Base-by-base conservation (phyloP, 2,797 vertebrate genomes). In the Ficedula albicollis region DNA sequence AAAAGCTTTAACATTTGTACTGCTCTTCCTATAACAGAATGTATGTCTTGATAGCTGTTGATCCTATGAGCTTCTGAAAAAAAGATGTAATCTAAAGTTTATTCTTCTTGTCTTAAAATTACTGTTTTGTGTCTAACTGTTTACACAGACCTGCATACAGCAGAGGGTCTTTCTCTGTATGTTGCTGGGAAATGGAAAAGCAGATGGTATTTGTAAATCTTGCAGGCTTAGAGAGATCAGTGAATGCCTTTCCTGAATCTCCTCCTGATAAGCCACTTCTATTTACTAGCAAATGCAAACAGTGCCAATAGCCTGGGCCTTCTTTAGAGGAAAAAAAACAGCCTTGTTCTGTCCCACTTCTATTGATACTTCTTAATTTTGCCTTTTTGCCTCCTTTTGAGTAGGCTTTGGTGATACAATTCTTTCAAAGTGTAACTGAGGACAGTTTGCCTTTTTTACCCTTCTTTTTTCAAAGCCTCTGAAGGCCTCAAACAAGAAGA, bases 1-100 rank as follows among this genome's bases (percentile, higher is more conserved):
- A 87, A 94, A 95, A 96, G 95, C 95, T 97, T 97, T 94, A 96
- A 93, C 74, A 93, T 96, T 85, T 93, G 84, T 95, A 94, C 67
- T 86, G 76, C 91, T 96, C 44, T 92, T 94, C 84, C 62, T 90
- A 23, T 84, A 78, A 78, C 55, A 87, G 77, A 90, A 94, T 95
- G 72, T 95, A 34, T 94, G 77, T 96, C 95, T 95, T 81, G 56
- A 69, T 89, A 86, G 83, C 84, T 95, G 78, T 94, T 94, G 78
- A 83, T 62, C 80, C 55, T 92, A 51, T 87, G 63, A 93, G 80
- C 69, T 94, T 94, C 68, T 95, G 73, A 56, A 84, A 91, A 84
- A 91, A 89, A 49, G 46, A 49, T 1, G 41, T 73, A 54, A 67
- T 48, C 39, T 94, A 32, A 93, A 94, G 95, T 96, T 97, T 95